Evolutionary conservation across 2,888 invertebrate species (phyloP).

Genomic region (Andricus curvator): DNA sequence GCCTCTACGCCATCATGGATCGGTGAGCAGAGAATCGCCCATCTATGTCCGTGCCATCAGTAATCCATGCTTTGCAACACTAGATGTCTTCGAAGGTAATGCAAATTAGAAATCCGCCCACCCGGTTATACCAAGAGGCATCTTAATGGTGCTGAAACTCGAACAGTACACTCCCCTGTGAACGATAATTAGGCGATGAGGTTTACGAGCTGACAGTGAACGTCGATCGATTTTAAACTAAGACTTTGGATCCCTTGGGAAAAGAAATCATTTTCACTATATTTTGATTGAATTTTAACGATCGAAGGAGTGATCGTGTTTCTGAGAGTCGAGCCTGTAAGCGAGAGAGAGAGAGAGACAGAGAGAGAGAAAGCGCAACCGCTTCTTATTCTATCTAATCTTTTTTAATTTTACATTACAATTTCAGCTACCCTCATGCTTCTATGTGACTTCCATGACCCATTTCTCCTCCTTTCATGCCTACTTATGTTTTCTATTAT

Average conservation of each 20-base stretch:
- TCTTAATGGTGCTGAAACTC: constrained; percentile 63
- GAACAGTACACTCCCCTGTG: constrained; percentile 45
- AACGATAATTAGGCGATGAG: constrained; percentile 12
- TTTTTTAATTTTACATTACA: too few species aligned
- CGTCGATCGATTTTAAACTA: neutral
- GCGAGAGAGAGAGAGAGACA: too few species aligned
- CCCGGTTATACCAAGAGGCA: constrained; percentile 67
- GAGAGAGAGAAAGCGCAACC: too few species aligned
- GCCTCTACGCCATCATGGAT: constrained; percentile 12
- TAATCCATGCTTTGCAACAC: constrained; percentile 62
- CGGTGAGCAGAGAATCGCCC: constrained; percentile 19
- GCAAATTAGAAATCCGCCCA: constrained; percentile 72
- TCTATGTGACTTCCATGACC: too few species aligned
- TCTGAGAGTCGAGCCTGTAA: too few species aligned
- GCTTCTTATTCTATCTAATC: too few species aligned
- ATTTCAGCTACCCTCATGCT: too few species aligned
- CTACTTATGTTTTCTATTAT: too few species aligned
- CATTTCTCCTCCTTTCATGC: too few species aligned
- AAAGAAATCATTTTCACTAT: neutral
- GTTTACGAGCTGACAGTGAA: neutral
- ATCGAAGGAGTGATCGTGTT: too few species aligned
- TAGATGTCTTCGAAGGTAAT: constrained; percentile 62
- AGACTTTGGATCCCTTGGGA: neutral
- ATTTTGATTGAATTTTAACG: neutral
- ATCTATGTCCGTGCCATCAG: constrained; percentile 60